Evolutionary conservation across 37 sponge, comb jelly and placozoan species (phyloP), one percentile per base, ranked within the genome.

Genomic region (Ianthella basta): DNA sequence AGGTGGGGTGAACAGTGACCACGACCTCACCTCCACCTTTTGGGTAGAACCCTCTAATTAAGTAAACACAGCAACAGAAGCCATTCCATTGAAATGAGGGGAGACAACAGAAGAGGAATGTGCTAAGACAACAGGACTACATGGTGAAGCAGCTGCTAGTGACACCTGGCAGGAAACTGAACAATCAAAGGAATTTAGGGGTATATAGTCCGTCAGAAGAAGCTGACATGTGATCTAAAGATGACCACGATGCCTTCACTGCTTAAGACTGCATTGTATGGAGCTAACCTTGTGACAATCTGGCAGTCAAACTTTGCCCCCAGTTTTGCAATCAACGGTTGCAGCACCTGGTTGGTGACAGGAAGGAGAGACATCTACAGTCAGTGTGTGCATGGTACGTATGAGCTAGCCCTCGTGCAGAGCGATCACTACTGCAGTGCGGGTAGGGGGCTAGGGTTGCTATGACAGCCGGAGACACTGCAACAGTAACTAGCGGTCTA

Each of bases 31-130:
- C 98, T 0, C 96, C 88, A 24, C 98, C 98, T 63, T 88, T 91
- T 10, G 98, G 98, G 86, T 86, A 94, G 84, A 91, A 98, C 57
- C 98, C 98, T 78, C 98, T 93, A 75, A 75, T 75, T 23, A 66
- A 60, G 55, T 24, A 55, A 81, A 0, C 6, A 81, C 0, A 67
- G 1, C 20, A 72, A 34, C 36, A 35, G 20, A 35, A 5, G 21
- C 30, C 35, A 34, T 39, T 13, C 56, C 5, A 55, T 44, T n/a
- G n/a, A n/a, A n/a, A n/a, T n/a, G n/a, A n/a, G n/a, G n/a, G n/a
- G n/a, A n/a, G n/a, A n/a, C n/a, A n/a, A n/a, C n/a, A n/a, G n/a
- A n/a, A n/a, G n/a, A n/a, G n/a, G n/a, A n/a, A n/a, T n/a, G n/a
- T n/a, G n/a, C n/a, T n/a, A n/a, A n/a, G n/a, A n/a, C n/a, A n/a